Evolutionary conservation across 2,797 vertebrate species (phyloP).

Genomic region (Aphelocoma californica): DNA sequence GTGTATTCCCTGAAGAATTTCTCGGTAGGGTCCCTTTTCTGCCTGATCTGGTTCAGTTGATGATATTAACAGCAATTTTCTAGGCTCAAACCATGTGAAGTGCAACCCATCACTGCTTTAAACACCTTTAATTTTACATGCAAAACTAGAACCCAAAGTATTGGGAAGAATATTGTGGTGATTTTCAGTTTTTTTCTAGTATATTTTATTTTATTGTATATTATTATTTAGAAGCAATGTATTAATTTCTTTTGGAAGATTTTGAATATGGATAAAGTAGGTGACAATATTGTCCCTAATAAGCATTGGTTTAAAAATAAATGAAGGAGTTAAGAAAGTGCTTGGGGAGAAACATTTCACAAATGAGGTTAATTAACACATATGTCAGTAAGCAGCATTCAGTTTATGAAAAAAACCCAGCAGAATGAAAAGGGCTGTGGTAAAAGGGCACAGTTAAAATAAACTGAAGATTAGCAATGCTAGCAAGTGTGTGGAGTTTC

Average conservation of each 20-base stretch:
- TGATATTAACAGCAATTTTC: not conserved
- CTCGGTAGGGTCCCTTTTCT: not conserved
- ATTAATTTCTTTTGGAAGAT: not conserved
- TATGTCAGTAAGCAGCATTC: not conserved
- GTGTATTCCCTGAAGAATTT: not conserved
- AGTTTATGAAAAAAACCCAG: not conserved
- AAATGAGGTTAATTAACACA: slow-evolving; percentile 16
- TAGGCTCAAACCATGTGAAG: not conserved
- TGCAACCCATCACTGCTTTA: not conserved
- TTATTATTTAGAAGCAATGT: not conserved
- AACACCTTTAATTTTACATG: not conserved
- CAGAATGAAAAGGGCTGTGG: not conserved
- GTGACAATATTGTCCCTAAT: not conserved
- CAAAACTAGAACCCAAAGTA: not conserved
- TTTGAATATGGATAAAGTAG: not conserved
- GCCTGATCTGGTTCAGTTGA: not conserved
- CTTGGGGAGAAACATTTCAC: not conserved
- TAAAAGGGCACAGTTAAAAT: not conserved
- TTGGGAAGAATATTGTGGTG: not conserved
- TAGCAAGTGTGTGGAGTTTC: not conserved
- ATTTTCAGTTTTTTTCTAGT: not conserved
- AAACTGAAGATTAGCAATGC: not conserved
- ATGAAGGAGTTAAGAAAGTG: not conserved
- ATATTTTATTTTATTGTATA: not conserved
- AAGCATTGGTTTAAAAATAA: not conserved